Base-by-base conservation (phyloP, 2,888 invertebrate genomes). In the Digitonthophagus gazella region DNA sequence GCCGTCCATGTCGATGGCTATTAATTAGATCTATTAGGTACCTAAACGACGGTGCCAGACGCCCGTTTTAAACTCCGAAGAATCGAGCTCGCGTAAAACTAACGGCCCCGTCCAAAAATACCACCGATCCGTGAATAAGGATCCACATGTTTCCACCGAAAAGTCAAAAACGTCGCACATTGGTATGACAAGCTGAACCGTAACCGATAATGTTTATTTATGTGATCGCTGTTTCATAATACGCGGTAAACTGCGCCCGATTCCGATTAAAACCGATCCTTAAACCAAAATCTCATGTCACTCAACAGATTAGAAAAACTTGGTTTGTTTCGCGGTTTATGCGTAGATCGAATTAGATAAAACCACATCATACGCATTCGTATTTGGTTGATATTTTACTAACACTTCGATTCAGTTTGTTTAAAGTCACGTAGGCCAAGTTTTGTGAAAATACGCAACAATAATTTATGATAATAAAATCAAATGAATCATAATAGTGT, bases 1-100 rank as follows among this genome's bases (percentile, higher is more conserved):
- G 1, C 14, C 18, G 61, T 61, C 19, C 61, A n/a, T 61, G 20
- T 16, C 61, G 61, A 61, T 19, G 61, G 61, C 14, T 19, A 61
- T 61, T 61, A 61, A 61, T 61, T 61, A 61, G 61, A 61, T 61
- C 61, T 61, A 61, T 61, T 61, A 61, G 61, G 61, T 61, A 61
- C 61, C 61, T 61, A 61, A 20, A 61, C 61, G 61, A 61, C 20
- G 61, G 20, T 61, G 20, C 61, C 61, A 61, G 61, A 61, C 20
- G 61, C 19, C 61, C 16, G 16, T 20, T 19, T 61, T 16, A 44
- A 44, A 11, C n/a, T n/a, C n/a, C 28, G 28, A 44, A 44, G 28
- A 44, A 44, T 44, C 6, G 28, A 44, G 28, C 28, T 44, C 28
- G 28, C 28, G 28, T 44, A 44, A 44, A 44, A 44, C 28, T 44